These are phyloP conservation scores for Propithecus perrieri DNA, from an alignment of 2,797 vertebrate genomes.

Conservation along the genomic window DNA sequence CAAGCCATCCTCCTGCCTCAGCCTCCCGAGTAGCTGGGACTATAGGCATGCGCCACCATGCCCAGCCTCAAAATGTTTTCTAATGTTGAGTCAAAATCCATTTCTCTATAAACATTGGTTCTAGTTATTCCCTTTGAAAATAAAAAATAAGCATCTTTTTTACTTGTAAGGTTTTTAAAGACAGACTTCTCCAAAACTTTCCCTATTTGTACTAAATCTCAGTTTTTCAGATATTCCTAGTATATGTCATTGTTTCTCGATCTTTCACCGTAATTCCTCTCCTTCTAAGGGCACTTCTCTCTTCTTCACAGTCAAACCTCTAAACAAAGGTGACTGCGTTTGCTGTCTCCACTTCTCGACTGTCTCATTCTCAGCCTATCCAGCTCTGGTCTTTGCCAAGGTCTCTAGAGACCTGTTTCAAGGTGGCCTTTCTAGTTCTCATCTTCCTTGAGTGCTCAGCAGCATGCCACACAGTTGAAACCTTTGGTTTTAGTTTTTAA, in stretches of 20 bases:
- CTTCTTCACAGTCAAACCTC: not conserved
- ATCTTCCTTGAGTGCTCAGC: not conserved
- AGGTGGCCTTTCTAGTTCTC: not conserved
- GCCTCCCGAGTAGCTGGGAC: not conserved
- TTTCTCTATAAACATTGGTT: not conserved
- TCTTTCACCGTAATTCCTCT: not conserved
- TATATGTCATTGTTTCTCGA: not conserved
- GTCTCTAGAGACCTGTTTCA: not conserved
- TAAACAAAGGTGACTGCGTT: not conserved
- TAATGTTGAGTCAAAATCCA: not conserved
- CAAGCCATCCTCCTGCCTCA: not conserved
- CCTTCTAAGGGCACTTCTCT: not conserved
- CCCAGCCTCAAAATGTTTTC: not conserved
- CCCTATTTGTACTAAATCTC: not conserved
- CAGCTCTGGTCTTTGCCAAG: not conserved
- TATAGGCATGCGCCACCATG: not conserved
- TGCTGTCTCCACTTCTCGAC: not conserved
- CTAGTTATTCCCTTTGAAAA: not conserved
- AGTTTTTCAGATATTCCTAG: not conserved
- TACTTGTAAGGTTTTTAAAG: slow-evolving; percentile 15
- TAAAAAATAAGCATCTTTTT: not conserved
- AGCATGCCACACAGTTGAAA: not conserved
- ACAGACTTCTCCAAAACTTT: not conserved
- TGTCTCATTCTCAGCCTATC: not conserved
- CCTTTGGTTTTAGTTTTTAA: not conserved